A percentile compares a stretch with the other conserved stretches of the same genome.
Evolutionary conservation across 2,888 invertebrate species (phyloP).

Genomic region (Baronia brevicornis): DNA sequence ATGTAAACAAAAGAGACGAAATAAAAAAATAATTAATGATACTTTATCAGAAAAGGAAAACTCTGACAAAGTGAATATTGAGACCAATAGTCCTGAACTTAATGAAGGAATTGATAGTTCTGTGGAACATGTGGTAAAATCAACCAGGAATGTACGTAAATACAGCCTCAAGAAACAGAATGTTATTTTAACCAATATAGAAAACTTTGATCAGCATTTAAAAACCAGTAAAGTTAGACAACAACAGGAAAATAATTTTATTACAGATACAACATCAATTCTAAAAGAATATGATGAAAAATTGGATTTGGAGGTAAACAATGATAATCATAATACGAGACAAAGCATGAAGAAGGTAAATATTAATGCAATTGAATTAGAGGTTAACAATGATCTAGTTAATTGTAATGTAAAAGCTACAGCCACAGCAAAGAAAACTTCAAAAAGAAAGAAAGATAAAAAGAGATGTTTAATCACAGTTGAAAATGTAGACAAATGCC

Average conservation of each 20-base stretch:
- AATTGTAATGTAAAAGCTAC: slow-evolving; percentile 5
- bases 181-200: too few species aligned
- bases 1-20: slow-evolving; percentile 34
- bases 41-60: slow-evolving; percentile 16
- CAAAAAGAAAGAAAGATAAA: slow-evolving; percentile 40
- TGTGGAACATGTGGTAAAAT: too few species aligned
- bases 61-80: not conserved
- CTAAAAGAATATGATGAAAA: too few species aligned
- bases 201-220: too few species aligned
- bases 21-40: slow-evolving; percentile 29
- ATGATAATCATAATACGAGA: slow-evolving; percentile 18
- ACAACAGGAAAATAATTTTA: too few species aligned
- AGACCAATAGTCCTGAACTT: too few species aligned
- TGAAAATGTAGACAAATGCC: slow-evolving; percentile 23
- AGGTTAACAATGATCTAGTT: slow-evolving; percentile 17
- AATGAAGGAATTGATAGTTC: too few species aligned
- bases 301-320: slow-evolving; percentile 8
- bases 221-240: too few species aligned
- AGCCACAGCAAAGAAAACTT: slow-evolving; percentile 26
- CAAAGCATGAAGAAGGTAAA: slow-evolving; percentile 15
- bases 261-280: too few species aligned
- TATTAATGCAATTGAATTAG: slow-evolving; percentile 11
- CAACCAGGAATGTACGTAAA: too few species aligned
- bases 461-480: slow-evolving; percentile 25
- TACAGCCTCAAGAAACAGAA: too few species aligned